These are phyloP conservation scores for Aphaenogaster floridana DNA, from an alignment of 1,140 invertebrate genomes.

Conservation along the genomic window DNA sequence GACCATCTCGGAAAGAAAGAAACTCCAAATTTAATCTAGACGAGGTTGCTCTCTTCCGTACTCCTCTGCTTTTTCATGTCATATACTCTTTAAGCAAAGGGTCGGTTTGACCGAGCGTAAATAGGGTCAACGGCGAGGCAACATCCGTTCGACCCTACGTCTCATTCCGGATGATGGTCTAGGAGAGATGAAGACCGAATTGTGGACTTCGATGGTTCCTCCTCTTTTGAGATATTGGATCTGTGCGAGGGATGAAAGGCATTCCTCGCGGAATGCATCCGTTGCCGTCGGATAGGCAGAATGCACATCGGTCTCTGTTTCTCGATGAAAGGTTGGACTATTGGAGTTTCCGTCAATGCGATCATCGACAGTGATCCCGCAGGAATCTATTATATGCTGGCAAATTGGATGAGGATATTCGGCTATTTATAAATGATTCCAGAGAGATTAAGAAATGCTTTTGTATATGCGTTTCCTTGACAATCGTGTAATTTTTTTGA, in stretches of 20 bases:
- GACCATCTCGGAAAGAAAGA: neutral
- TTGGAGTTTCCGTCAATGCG: conserved; percentile 39
- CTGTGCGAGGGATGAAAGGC: conserved; percentile 63
- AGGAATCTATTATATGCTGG: conserved; percentile 49
- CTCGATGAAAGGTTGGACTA: conserved; percentile 49
- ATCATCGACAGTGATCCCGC: conserved; percentile 48
- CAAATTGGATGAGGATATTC: conserved; percentile 43
- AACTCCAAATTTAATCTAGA: conserved; percentile 44
- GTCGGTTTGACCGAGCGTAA: conserved; percentile 52
- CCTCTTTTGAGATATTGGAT: conserved; percentile 68
- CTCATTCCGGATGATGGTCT: conserved; percentile 43
- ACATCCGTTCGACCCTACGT: conserved; percentile 48
- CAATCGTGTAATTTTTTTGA: neutral
- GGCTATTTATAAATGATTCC: conserved; percentile 22
- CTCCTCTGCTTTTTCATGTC: conserved; percentile 32
- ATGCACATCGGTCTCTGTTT: conserved; percentile 38
- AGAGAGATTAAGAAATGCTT: neutral
- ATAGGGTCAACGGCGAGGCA: conserved; percentile 41
- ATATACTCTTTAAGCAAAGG: conserved; percentile 39
- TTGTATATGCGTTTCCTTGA: neutral
- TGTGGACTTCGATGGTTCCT: conserved; percentile 26
- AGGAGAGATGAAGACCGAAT: conserved; percentile 35
- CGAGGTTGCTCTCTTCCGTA: conserved; percentile 3
- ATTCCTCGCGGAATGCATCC: conserved; percentile 61
- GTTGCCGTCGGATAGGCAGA: conserved; percentile 33